These are phyloP conservation scores for Cacatua alba DNA, from an alignment of 2,113 vertebrate species.

Conservation along the genomic window DNA sequence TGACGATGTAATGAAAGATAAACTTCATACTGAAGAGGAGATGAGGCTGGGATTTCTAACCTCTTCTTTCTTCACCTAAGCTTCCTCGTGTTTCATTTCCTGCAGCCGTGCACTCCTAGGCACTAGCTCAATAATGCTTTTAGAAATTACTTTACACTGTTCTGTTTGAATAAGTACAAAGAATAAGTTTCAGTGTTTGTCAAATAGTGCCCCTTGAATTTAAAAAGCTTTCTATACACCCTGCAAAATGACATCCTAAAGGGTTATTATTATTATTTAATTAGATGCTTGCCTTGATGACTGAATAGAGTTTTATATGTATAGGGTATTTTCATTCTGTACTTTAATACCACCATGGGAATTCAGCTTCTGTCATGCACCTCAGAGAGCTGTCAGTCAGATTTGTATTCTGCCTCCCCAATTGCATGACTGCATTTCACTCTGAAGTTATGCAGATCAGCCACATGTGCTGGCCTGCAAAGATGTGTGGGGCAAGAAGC, in stretches of 20 bases:
- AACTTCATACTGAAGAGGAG: not conserved
- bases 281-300: not conserved
- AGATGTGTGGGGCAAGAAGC: not conserved
- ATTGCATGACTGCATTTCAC: not conserved
- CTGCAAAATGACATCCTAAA: not conserved
- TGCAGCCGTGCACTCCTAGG: not conserved
- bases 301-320: not conserved
- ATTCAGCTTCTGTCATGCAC: not conserved
- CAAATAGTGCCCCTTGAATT: not conserved
- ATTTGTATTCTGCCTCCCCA: not conserved
- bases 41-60: not conserved
- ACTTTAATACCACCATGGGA: not conserved
- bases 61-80: not conserved
- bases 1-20: not conserved
- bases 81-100: not conserved
- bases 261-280: not conserved
- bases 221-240: not conserved
- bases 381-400: not conserved
- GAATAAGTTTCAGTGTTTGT: not conserved
- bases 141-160: not conserved
- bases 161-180: not conserved
- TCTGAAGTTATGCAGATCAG: not conserved
- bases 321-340: not conserved
- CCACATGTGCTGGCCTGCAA: rapidly evolving
- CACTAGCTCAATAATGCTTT: not conserved